Percentiles rank a stretch among this genome's conserved stretches.
Conservation (phyloP, 1,140 invertebrate species). For the Gryon sp. region DNA sequence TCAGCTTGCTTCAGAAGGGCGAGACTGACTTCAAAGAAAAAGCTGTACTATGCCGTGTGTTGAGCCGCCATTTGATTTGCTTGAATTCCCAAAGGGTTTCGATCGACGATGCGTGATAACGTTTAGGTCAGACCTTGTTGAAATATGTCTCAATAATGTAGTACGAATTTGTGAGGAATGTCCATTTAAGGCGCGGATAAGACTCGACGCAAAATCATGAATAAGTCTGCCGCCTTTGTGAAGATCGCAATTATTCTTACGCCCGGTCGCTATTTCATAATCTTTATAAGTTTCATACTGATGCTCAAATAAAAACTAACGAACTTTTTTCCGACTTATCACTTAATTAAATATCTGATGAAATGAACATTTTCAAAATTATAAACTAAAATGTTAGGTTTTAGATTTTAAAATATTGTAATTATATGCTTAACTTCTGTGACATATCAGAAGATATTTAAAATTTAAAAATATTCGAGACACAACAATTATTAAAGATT, state of each 20-base stretch:
- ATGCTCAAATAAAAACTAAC: no score
- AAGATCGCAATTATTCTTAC: constrained; percentile 37
- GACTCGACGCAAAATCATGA: constrained; percentile 34
- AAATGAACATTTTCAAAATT: no score
- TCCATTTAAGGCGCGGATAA: constrained; percentile 43
- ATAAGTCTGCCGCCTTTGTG: constrained; percentile 30
- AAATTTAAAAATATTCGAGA: no score
- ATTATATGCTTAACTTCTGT: no score
- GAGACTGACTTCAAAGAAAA: constrained; percentile 65
- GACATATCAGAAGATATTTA: no score
- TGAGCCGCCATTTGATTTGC: constrained; percentile 62
- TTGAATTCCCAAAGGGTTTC: constrained; percentile 63
- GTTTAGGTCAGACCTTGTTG: constrained; percentile 62
- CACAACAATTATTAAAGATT: no score
- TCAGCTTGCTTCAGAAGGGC: constrained; percentile 61
- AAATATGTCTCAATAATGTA: constrained; percentile 62
- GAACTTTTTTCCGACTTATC: no score
- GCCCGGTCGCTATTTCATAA: constrained; percentile 36
- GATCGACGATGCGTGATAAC: constrained; percentile 61
- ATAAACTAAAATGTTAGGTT: no score
- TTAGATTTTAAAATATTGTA: no score
- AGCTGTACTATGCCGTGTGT: constrained; percentile 61
- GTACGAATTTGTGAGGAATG: constrained; percentile 57
- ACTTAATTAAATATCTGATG: no score
- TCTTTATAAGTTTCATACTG: background rate